Evolutionary conservation across 2,113 vertebrate genomes (phyloP).

Genomic region (Microcebus ravelobensis): DNA sequence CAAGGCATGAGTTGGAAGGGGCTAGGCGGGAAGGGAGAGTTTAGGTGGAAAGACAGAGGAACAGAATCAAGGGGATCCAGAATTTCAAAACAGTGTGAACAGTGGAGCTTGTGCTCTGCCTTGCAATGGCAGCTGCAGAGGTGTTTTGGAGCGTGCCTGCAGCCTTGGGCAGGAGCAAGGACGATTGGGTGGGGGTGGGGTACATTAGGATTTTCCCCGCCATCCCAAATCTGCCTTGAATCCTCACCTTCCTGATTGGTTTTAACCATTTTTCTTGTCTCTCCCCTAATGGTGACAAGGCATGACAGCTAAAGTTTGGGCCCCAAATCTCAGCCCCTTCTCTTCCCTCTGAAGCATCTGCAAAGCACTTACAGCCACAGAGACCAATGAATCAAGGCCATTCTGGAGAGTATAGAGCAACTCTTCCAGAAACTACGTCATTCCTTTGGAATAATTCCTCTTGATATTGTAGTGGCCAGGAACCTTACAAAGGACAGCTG

Average conservation of each 20-base stretch:
- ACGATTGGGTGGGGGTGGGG: fast-evolving
- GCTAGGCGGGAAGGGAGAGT: not conserved
- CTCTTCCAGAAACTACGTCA: not conserved
- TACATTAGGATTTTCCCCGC: not conserved
- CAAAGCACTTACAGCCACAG: not conserved
- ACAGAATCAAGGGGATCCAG: not conserved
- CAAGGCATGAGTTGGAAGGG: not conserved
- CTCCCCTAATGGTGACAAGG: not conserved
- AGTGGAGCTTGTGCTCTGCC: fast-evolving
- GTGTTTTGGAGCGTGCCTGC: not conserved
- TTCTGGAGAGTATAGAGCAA: not conserved
- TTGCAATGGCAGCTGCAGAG: not conserved
- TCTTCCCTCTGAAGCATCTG: not conserved
- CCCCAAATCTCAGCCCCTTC: not conserved
- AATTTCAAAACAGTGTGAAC: not conserved
- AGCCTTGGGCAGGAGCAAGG: too few relatives aligned
- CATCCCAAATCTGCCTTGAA: not conserved
- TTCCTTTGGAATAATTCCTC: not conserved
- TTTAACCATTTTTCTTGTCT: not conserved
- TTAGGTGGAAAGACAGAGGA: not conserved
- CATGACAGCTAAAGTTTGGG: not conserved
- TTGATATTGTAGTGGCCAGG: not conserved
- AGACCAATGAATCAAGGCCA: not conserved
- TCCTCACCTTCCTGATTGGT: not conserved
- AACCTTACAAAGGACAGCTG: not conserved